A percentile compares a stretch with the other conserved stretches of the same genome.
Evolutionary conservation across 2,888 invertebrate genomes (phyloP).

Genomic region (Nomada lathburiana): DNA sequence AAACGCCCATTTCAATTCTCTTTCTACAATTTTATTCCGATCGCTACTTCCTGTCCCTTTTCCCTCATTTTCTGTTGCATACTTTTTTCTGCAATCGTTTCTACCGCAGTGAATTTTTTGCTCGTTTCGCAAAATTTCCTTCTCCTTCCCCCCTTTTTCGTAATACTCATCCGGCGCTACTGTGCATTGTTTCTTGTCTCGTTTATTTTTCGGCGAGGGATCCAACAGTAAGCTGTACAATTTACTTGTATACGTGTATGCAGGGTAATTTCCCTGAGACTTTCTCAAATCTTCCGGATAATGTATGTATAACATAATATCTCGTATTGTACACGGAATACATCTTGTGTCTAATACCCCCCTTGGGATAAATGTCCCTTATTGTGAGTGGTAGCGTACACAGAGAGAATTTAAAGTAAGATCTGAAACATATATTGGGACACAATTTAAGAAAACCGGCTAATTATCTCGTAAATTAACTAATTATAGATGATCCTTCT

Average conservation of each 20-base stretch:
- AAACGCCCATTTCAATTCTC: conserved; percentile 1
- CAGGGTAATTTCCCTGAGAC: too few relatives aligned
- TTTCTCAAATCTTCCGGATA: too few relatives aligned
- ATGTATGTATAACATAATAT: neutral
- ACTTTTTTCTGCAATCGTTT: neutral
- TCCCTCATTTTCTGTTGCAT: neutral
- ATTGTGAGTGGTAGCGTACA: too few relatives aligned
- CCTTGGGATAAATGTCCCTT: too few relatives aligned
- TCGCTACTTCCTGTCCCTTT: neutral
- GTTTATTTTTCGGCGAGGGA: neutral
- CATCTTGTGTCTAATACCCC: neutral
- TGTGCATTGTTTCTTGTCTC: neutral
- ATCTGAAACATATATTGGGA: neutral
- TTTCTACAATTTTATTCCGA: neutral
- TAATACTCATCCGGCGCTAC: neutral
- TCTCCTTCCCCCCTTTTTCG: neutral
- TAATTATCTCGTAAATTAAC: too few relatives aligned
- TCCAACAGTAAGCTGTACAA: neutral
- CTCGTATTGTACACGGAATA: neutral
- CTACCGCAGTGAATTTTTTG: neutral
- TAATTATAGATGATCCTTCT: too few relatives aligned
- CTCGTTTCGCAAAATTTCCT: neutral
- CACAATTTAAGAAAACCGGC: too few relatives aligned
- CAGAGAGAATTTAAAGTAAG: too few relatives aligned
- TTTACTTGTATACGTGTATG: neutral